A percentile compares a stretch with the other conserved stretches of the same genome.
phyloP scores from a whole-genome alignment of 2,888 invertebrate species.

The Branchellion lobata region DNA sequence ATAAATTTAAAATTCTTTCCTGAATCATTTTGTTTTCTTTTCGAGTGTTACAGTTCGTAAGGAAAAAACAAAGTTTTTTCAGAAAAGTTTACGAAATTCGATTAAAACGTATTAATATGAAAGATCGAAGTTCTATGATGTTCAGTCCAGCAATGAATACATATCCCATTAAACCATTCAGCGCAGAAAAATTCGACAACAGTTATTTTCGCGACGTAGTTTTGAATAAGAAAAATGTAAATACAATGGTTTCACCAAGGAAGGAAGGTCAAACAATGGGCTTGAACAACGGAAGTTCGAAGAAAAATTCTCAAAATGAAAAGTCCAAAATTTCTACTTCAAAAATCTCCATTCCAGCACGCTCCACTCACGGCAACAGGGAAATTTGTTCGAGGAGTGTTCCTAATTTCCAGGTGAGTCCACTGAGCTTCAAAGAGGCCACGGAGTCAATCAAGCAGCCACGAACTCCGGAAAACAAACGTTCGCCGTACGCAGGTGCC shows the following conservation, averaged over 20 bases:
- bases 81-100: too few species aligned
- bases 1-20: too few species aligned
- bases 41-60: too few species aligned
- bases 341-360: background rate
- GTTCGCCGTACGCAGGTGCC: conserved; percentile 32
- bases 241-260: background rate
- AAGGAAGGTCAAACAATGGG: background rate
- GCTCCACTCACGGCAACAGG: background rate
- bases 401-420: background rate
- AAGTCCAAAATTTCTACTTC: too few species aligned
- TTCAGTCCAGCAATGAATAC: background rate
- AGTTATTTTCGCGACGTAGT: background rate
- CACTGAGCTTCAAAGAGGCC: background rate
- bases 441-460: too few species aligned
- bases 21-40: too few species aligned
- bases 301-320: background rate
- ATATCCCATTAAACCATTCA: background rate
- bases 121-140: background rate
- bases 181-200: background rate
- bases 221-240: background rate
- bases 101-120: too few species aligned
- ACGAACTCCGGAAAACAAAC: background rate
- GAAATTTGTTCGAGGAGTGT: background rate
- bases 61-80: too few species aligned
- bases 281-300: background rate